A percentile compares a stretch with the other conserved stretches of the same genome.
phyloP scores from a whole-genome alignment of 2,113 vertebrate species.

The Hyla sarda region DNA sequence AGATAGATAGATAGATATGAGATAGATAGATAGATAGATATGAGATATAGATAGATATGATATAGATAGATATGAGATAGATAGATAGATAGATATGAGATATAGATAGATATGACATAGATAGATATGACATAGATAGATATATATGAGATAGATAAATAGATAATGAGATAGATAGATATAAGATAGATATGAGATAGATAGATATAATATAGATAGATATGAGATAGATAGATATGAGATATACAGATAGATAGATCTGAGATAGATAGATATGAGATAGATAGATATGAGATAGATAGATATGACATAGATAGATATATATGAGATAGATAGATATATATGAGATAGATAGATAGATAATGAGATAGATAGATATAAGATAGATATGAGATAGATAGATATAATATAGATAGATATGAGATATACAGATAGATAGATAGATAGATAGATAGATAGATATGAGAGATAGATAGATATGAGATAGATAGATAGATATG shows the following conservation, averaged over 20 bases:
- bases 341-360: background rate
- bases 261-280: background rate
- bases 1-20: background rate
- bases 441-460: background rate
- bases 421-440: background rate
- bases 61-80: background rate
- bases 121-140: no score
- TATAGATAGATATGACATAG: background rate
- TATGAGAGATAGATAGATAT: no score
- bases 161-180: no score
- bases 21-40: background rate
- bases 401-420: background rate
- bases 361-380: no score
- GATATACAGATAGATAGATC: background rate
- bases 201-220: background rate
- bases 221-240: background rate
- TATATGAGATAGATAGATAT: background rate
- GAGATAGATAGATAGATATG: conserved; percentile 5
- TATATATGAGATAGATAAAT: background rate
- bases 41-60: no score
- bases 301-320: background rate
- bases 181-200: background rate
- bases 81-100: no score
- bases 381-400: background rate
- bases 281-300: background rate